Evolutionary conservation across 1,140 invertebrate species (phyloP), one percentile per base, ranked within the genome.

Genomic region (Vanessa tameamea): DNA sequence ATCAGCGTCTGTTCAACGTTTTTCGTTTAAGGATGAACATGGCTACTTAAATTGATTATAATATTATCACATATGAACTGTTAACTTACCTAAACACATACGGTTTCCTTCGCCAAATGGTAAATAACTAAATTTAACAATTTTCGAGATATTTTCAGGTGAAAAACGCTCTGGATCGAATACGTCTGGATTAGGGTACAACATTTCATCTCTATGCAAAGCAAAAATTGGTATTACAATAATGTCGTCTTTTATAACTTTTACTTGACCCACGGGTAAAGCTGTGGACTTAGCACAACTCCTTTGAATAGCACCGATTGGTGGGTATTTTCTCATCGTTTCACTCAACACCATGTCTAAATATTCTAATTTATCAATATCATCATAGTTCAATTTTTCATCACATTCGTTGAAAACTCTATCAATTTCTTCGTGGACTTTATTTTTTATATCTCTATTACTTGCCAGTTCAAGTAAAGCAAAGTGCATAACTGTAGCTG

Each of bases 41-140:
- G 31, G 26, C 53, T 67, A 43, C 2, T 63, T 16, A 55, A 66
- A 55, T 59, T 23, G 16, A 59, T 26, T n/a, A 59, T 5, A 23
- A 16, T n/a, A 5, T 64, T 64, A 13, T 26, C 37, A 43, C 20
- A 23, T 47, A 23, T 20, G 2, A 48, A 47, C n/a, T 13, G 1
- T 64, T 55, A 37, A 50, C 72, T 76, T 73, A 84, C 84, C 84
- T 72, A 96, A 95, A 81, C 96, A 96, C 80, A 94, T 95, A 4
- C 96, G 91, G 3, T 94, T 94, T 23, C 96, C 96, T 78, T 95
- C 95, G 0, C 96, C 95, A 85, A 96, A 97, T 2, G 96, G 94
- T 57, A 97, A 80, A 81, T 94, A 96, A 12, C 90, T 73, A 80
- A 91, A 94, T 0, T 85, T 92, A 64, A 91, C 92, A 53, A 95